Percentiles rank a stretch among this genome's conserved stretches.
Evolutionary conservation across 1,140 invertebrate species (phyloP).

Genomic region (Lasaia peninsularis): DNA sequence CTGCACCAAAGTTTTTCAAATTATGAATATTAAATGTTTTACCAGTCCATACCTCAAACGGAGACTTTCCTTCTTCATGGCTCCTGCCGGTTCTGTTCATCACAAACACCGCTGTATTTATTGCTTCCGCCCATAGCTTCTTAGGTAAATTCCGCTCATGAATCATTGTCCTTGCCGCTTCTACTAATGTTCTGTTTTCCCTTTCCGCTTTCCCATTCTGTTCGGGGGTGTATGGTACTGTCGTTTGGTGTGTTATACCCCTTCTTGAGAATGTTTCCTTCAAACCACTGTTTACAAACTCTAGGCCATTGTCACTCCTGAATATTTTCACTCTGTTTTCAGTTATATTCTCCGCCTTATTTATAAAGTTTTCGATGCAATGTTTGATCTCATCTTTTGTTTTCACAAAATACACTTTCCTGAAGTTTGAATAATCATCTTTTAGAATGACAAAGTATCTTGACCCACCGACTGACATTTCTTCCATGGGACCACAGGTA

Average conservation of each 20-base stretch:
- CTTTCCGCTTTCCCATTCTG: slow-evolving; percentile 72
- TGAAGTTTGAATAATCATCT: slow-evolving; percentile 58
- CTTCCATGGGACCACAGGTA: slow-evolving; percentile 66
- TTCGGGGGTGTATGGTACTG: slow-evolving; percentile 58
- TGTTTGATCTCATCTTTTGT: slow-evolving; percentile 51
- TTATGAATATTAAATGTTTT: slow-evolving; percentile 36
- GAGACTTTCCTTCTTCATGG: slow-evolving; percentile 36
- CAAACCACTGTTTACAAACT: slow-evolving; percentile 54
- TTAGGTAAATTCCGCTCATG: slow-evolving; percentile 31
- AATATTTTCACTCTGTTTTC: slow-evolving; percentile 46
- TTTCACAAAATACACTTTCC: slow-evolving; percentile 57
- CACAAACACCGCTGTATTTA: slow-evolving; percentile 49
- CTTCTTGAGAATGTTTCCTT: slow-evolving; percentile 31
- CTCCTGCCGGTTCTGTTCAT: slow-evolving; percentile 57
- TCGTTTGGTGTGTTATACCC: slow-evolving; percentile 17
- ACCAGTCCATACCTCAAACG: slow-evolving; percentile 49
- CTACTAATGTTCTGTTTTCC: slow-evolving; percentile 60
- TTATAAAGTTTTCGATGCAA: slow-evolving; percentile 50
- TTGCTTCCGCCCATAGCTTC: slow-evolving; percentile 56
- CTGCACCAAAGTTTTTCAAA: slow-evolving; percentile 46
- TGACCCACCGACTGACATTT: slow-evolving; percentile 22
- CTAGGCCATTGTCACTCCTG: slow-evolving; percentile 61
- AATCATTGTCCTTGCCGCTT: slow-evolving; percentile 55
- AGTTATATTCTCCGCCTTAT: slow-evolving; percentile 42
- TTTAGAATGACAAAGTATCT: slow-evolving; percentile 44